Base-by-base conservation (phyloP, 2,113 vertebrate genomes). In the Saccopteryx bilineata region DNA sequence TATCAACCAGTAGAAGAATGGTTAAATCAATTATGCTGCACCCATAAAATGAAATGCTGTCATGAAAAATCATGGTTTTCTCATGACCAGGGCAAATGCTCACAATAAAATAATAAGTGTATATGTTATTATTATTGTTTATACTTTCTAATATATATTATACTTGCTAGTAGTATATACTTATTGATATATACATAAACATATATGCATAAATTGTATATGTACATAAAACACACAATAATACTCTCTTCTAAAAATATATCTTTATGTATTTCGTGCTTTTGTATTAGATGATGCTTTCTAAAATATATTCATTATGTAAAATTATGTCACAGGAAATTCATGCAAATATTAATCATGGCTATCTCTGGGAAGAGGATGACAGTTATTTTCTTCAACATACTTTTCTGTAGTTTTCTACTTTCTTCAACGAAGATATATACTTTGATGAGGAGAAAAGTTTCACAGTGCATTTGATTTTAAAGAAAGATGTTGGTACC, bases 251-350 rank as follows among this genome's bases (percentile, higher is more conserved):
- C 74, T 31, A 13, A 83, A n/a, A 66, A 23, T n/a, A 66, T 60
- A 39, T 39, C 7, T 71, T 61, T 78, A 52, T 48, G 17, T 68
- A 58, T 79, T 83, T 56, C 50, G 74, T 39, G 18, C 74, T 68
- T 69, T 87, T 74, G 50, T 85, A 54, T 92, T 74, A 86, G 58
- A 52, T 82, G 81, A 52, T 78, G 8, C 89, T 96, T 92, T 71
- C 69, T 78, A 48, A 58, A 58, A 50, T 84, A 48, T 74, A 50
- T 39, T 78, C 82, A 79, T 46, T 65, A 66, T 85, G 54, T 7
- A 84, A 84, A 92, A 80, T 92, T 52, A 66, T 28, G 33, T 92
- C 39, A 87, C 2, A 75, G 24, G 52, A 79, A 69, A 75, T 13
- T 13, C 12, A 54, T 54, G 90, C 66, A 75, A 63, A 90, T 76